Evolutionary conservation across 2,113 vertebrate genomes (phyloP).

Genomic region (Sylvilagus bachmani): DNA sequence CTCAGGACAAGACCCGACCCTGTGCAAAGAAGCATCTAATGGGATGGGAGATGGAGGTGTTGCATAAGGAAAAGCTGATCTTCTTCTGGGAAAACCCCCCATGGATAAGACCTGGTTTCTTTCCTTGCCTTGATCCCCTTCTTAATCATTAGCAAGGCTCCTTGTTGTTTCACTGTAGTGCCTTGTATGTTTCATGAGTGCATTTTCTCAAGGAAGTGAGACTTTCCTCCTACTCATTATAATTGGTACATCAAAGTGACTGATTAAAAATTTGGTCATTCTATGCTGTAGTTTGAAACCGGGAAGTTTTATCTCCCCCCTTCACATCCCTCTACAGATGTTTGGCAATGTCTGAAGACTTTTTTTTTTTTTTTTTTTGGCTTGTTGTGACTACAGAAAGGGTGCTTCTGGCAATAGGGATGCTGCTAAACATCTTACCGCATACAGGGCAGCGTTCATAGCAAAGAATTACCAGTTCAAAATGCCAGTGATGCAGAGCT

Average conservation of each 20-base stretch:
- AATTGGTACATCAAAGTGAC: background rate
- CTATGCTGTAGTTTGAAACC: background rate
- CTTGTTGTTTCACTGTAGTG: background rate
- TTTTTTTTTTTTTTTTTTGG: slow-evolving; percentile 28
- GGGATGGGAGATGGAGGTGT: background rate
- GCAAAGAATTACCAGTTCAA: slow-evolving; percentile 20
- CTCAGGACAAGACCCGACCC: background rate
- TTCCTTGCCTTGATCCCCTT: background rate
- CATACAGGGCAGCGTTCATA: background rate
- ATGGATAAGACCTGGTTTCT: background rate
- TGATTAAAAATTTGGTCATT: slow-evolving; percentile 38
- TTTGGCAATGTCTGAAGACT: background rate
- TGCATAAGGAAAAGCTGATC: background rate
- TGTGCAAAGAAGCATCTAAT: background rate
- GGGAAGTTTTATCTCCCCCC: background rate
- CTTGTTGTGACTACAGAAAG: background rate
- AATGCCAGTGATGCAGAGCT: background rate
- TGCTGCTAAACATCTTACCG: background rate
- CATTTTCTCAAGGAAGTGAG: slow-evolving; percentile 31
- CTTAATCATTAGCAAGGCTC: background rate
- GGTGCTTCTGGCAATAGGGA: background rate
- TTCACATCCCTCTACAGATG: background rate
- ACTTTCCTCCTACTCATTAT: background rate
- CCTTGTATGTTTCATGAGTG: background rate
- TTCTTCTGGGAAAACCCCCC: background rate